Base-by-base conservation (phyloP, 2,113 vertebrate genomes). In the Phyllopteryx taeniolatus region DNA sequence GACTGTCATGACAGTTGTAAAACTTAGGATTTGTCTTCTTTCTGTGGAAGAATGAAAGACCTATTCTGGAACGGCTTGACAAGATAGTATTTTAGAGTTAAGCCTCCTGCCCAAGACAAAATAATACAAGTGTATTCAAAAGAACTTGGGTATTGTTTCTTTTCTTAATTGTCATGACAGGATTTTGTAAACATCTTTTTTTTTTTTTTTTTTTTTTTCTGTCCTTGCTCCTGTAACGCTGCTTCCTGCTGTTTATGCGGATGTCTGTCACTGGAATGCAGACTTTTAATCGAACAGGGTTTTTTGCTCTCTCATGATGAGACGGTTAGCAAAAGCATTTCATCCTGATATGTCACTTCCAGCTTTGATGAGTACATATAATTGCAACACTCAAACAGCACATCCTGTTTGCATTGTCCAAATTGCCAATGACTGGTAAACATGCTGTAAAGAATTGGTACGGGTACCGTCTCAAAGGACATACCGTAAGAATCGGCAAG, bases 401-500 rank as follows among this genome's bases (percentile, higher is more conserved):
- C 79, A 82, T 91, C 84, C 87, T 90, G 85, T 73, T 73, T 70
- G 4, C 22, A 33, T 69, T 82, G 57, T 83, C 46, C 49, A 17
- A 54, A 53, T 76, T 68, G 31, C 47, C n/a, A 71, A 54, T 66
- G 47, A 66, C 43, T 13, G 31, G 19, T 43, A 43, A 64, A 70
- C 74, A 75, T n/a, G 7, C 19, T n/a, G 2, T 57, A 27, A 67
- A 15, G 54, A 20, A 70, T 76, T 70, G 14, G 69, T 12, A 17
- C 17, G 3, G 42, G 74, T 65, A 8, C 65, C 19, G 62, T 70
- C 12, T 54, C 51, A 51, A 33, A 11, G 19, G 17, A 46, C 1
- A 3, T 27, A 27, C 27, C 1, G 27, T 27, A 27, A 27, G 1
- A 27, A 27, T 1, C 1, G 27, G 27, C 27, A 1, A 27, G 27